Evolutionary conservation across 2,888 invertebrate species (phyloP), one percentile per base, ranked within the genome.

Genomic region (Zygogramma bicolorata): DNA sequence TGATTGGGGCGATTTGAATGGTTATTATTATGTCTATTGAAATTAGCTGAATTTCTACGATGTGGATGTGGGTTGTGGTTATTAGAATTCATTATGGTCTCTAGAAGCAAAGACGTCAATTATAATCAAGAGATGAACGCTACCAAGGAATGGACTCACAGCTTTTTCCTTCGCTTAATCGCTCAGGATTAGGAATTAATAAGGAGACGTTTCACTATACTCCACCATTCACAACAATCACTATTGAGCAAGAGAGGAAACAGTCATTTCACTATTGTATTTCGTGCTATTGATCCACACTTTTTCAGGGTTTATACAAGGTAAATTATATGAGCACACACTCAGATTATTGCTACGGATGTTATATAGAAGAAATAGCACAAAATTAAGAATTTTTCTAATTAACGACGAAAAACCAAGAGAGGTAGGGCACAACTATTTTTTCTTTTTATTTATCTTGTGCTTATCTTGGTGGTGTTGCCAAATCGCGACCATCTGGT

Each of bases 281-380:
- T 83, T 81, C 81, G 81, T 84, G 83, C 85, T 86, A 86, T 86
- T 84, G 86, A 86, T 86, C 85, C 85, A 79, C 79, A 77, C 80
- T 81, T 82, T 83, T 81, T 79, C 82, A 81, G 80, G 61, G 58
- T 34, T 65, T 59, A 20, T 66, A n/a, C 27, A 29, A 73, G 42
- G 27, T 46, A 25, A 29, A 62, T 46, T 62, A 40, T 42, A 57
- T 34, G 62, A 46, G 46, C 29, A 67, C 67, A 61, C 66, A 25
- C 10, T 58, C 29, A 40, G 61, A 71, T 71, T 67, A 67, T 67
- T 71, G 71, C 67, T 67, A 62, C 22, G 31, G 10, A 61, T 67
- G 13, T 46, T 62, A 20, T 31, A 53, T 25, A 8, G 58, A 58
- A 58, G 42, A 38, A 70, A 67, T 42, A 57, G 40, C 62, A 67